Evolutionary conservation across 35 echinoderm and acorn worm genomes (phyloP), one percentile per base, ranked within the genome.

Genomic region (Stichopus chloronotus): DNA sequence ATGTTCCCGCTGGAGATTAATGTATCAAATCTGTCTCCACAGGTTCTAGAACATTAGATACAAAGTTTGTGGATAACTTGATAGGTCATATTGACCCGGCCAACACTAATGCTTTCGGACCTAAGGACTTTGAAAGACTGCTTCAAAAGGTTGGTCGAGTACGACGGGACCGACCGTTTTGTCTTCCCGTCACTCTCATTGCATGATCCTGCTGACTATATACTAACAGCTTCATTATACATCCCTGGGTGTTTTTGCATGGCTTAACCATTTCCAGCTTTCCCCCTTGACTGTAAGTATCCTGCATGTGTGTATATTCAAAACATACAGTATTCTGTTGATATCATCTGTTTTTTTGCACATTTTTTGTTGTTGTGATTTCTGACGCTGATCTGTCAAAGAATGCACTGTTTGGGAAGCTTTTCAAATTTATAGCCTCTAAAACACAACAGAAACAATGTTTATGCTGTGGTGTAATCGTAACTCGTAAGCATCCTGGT

Each of bases 51-150:
- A 65, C 86, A 58, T 57, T 88, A 88, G 88, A 91, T 22, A 76
- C 63, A 20, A 91, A 91, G 76, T 91, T 91, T 78, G 91, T 97
- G 23, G 91, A 97, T 24, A 87, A 93, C 78, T 57, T 97, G 17
- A 72, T 92, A 14, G 96, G 93, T 19, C 96, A 97, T 56, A 78
- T 97, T 81, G 93, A 94, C 58, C 60, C 94, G 19, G 88, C 63
- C 25, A 90, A 92, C 72, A 77, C 91, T 30, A 87, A 94, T 30
- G 58, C 63, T 17, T 97, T 97, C 79, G 93, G 85, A 54, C 90
- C 72, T 61, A 89, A 92, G 81, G 96, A 97, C 56, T 94, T 97
- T 82, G 91, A 92, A 90, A 92, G 94, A 87, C 91, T 97, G 9
- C 92, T 97, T 13, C 22, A 89, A 13, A 97, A 97, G 96, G 96